A percentile compares a stretch with the other conserved stretches of the same genome.
Evolutionary conservation across 2,888 invertebrate genomes (phyloP).

Genomic region (Conops quadrifasciatus): DNA sequence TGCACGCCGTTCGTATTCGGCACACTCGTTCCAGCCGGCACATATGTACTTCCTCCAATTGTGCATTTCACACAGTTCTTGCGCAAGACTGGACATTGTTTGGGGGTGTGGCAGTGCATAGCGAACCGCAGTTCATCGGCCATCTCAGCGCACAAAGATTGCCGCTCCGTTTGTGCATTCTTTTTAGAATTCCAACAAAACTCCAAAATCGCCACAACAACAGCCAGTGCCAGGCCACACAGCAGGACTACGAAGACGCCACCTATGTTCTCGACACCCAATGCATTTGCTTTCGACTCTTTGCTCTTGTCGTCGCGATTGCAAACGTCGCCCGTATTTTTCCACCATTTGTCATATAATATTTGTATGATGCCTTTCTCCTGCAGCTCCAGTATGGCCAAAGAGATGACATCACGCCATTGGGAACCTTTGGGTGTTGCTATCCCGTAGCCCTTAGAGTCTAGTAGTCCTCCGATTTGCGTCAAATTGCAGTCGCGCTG

Average conservation of each 20-base stretch:
- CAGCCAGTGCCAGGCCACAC: constrained; percentile 89
- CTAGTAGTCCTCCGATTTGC: constrained; percentile 85
- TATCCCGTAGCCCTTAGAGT: constrained; percentile 84
- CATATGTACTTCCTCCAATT: constrained; percentile 73
- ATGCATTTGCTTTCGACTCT: constrained; percentile 90
- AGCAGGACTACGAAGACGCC: constrained; percentile 97
- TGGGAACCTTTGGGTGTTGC: constrained; percentile 95
- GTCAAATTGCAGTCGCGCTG: constrained; percentile 95
- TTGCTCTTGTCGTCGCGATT: constrained; percentile 87
- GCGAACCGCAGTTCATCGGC: constrained; percentile 91
- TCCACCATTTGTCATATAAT: constrained; percentile 98
- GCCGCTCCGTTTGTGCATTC: constrained; percentile 82
- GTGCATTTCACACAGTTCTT: constrained; percentile 80
- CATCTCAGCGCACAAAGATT: constrained; percentile 94
- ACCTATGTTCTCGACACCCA: constrained; percentile 86
- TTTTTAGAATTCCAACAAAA: constrained; percentile 95
- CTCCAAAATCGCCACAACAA: constrained; percentile 91
- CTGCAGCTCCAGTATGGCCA: constrained; percentile 93
- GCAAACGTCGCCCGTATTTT: constrained; percentile 91
- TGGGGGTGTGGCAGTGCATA: constrained; percentile 84
- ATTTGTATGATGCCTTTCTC: constrained; percentile 94
- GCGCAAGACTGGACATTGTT: constrained; percentile 81
- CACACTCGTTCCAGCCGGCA: constrained; percentile 66
- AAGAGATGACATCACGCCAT: constrained; percentile 96
- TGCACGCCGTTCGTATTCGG: constrained; percentile 57